Conservation (phyloP, 1,140 invertebrate species). For the Branchinecta lynchi region DNA sequence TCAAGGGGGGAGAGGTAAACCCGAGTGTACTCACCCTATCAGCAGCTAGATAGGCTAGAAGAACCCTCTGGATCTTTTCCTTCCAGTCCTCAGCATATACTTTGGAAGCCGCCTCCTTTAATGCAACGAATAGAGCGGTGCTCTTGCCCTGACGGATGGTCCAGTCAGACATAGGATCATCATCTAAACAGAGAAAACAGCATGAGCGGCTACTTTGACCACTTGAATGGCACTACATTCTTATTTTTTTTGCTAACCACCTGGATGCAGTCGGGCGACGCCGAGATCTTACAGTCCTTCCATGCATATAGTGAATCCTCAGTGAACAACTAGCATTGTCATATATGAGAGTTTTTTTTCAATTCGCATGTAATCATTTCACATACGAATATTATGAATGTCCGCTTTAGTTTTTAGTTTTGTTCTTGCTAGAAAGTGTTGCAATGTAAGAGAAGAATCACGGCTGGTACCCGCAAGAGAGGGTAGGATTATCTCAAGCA, state of each 20-base stretch:
- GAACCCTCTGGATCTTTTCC: conserved; percentile 47
- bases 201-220: not conserved
- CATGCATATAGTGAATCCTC: too few relatives aligned
- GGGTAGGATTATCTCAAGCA: too few relatives aligned
- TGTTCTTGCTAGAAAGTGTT: too few relatives aligned
- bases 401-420: too few relatives aligned
- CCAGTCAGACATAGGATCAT: conserved; percentile 47
- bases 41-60: conserved; percentile 49
- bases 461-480: too few relatives aligned
- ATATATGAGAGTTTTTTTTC: too few relatives aligned
- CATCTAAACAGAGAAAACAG: conserved; percentile 31
- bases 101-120: conserved; percentile 66
- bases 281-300: too few relatives aligned
- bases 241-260: conserved; percentile 14
- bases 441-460: too few relatives aligned
- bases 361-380: too few relatives aligned
- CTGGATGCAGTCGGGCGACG: not conserved
- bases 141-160: conserved; percentile 61
- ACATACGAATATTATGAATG: too few relatives aligned
- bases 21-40: conserved; percentile 39
- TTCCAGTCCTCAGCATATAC: conserved; percentile 50
- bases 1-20: too few relatives aligned
- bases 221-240: not conserved
- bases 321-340: too few relatives aligned
- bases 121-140: conserved; percentile 61